These are phyloP conservation scores for Rhinopomastus cyanomelas DNA, from an alignment of 2,113 vertebrate species.

Conservation along the genomic window DNA sequence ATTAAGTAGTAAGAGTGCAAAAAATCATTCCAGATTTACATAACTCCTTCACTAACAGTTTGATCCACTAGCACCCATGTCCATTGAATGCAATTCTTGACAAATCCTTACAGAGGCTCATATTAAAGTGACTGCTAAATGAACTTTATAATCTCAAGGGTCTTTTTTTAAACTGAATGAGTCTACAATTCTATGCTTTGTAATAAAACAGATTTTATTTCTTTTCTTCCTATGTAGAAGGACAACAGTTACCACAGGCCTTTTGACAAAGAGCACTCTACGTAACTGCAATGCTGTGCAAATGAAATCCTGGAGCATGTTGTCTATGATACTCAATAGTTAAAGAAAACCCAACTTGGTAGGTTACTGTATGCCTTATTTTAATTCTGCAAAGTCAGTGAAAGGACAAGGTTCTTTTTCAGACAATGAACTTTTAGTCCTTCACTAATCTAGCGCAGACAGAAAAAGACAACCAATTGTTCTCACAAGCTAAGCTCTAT, in stretches of 20 bases:
- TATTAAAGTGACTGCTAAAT: not conserved
- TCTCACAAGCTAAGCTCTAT: not conserved
- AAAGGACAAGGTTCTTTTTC: not conserved
- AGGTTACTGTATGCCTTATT: not conserved
- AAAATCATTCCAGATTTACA: not conserved
- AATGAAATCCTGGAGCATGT: not conserved
- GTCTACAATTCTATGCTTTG: not conserved
- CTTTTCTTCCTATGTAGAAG: not conserved
- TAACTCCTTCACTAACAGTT: not conserved
- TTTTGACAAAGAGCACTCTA: not conserved
- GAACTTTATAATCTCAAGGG: not conserved
- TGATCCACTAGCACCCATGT: not conserved
- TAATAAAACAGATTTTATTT: not conserved
- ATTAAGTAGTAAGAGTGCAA: not conserved
- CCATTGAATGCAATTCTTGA: not conserved
- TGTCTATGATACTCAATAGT: not conserved
- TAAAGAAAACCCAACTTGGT: not conserved
- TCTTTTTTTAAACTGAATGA: too few relatives aligned
- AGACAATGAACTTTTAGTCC: not conserved
- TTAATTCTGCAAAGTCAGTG: not conserved
- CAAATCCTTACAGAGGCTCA: not conserved
- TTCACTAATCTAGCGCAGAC: not conserved
- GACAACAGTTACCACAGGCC: not conserved
- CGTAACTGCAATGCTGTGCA: not conserved
- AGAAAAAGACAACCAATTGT: not conserved